Evolutionary conservation across 2,113 vertebrate genomes (phyloP).

Genomic region (Melanocharis versteri): DNA sequence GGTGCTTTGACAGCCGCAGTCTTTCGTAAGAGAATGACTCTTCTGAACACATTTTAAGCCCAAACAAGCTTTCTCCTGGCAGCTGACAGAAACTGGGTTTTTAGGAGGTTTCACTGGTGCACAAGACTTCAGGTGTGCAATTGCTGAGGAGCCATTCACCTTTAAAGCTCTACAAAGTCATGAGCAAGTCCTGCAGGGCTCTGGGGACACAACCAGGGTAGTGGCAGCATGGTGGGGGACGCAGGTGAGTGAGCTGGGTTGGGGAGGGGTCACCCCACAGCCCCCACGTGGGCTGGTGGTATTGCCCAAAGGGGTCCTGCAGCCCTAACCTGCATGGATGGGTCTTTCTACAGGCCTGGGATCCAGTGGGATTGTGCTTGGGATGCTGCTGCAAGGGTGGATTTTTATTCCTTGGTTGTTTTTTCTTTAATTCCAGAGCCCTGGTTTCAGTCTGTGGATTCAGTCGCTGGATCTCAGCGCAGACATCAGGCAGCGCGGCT

Average conservation of each 20-base stretch:
- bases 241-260: background rate
- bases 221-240: background rate
- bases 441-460: background rate
- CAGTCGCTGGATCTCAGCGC: background rate
- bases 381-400: background rate
- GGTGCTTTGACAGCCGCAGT: background rate
- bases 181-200: rapidly evolving
- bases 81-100: background rate
- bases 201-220: rapidly evolving
- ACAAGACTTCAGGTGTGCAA: background rate
- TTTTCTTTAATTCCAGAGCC: background rate
- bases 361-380: background rate
- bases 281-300: rapidly evolving
- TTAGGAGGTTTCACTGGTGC: background rate
- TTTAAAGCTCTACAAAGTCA: background rate
- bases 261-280: background rate
- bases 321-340: background rate
- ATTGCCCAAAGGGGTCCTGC: background rate
- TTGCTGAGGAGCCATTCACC: background rate
- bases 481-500: background rate
- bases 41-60: background rate
- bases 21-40: background rate
- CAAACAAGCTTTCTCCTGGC: background rate
- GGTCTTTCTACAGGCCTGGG: background rate
- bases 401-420: background rate